Percentiles rank a stretch among this genome's conserved stretches.
Evolutionary conservation across 2,888 invertebrate species (phyloP).

Genomic region (Osedax frankpressi): DNA sequence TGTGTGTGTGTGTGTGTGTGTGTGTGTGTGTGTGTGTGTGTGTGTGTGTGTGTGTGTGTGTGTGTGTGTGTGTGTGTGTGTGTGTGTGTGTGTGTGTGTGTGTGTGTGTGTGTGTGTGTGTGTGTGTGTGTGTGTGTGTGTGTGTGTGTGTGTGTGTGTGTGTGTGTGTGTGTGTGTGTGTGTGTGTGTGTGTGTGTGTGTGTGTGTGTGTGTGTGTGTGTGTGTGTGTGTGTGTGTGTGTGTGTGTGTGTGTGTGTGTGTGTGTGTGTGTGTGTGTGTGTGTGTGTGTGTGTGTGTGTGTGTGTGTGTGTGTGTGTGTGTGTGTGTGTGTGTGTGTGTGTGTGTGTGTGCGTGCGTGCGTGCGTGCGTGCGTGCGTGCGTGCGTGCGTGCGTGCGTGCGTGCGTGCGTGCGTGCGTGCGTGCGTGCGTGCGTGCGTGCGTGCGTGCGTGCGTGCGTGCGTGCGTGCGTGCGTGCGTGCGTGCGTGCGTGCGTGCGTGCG

Average conservation of each 20-base stretch:
- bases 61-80: too few species aligned
- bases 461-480: conserved; percentile 17
- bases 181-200: not conserved
- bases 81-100: too few species aligned
- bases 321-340: not conserved
- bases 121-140: too few species aligned
- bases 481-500: conserved; percentile 17
- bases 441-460: conserved; percentile 17
- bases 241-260: not conserved
- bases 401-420: not conserved
- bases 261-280: too few species aligned
- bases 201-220: not conserved
- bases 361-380: conserved; percentile 15
- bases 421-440: conserved; percentile 16
- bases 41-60: too few species aligned
- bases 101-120: too few species aligned
- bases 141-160: too few species aligned
- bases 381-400: conserved; percentile 12
- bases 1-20: too few species aligned
- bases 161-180: not conserved
- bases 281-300: too few species aligned
- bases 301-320: too few species aligned
- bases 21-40: too few species aligned
- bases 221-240: not conserved
- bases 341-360: not conserved